Base-by-base conservation (phyloP, 2,888 invertebrate species). In the Baronia brevicornis region DNA sequence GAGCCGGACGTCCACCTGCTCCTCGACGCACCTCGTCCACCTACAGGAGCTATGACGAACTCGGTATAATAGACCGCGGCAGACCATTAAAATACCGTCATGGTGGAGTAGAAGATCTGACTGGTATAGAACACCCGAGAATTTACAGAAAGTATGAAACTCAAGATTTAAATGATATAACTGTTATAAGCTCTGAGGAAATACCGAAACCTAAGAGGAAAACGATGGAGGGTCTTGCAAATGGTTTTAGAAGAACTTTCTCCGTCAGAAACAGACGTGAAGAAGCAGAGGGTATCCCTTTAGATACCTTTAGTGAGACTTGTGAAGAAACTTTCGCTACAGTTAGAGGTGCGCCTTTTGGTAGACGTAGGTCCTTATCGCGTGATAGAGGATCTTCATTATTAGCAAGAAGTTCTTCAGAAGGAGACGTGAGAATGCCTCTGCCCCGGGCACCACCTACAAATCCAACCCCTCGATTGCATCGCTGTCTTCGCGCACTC, bases 401-500 rank as follows among this genome's bases (percentile, higher is more conserved):
- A 46, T 66, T 91, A 47, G 87, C 86, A 31, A 82, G 91, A 43
- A 91, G 91, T 64, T 89, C 89, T 41, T 92, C 91, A 12, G 92
- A 92, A 56, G 90, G 91, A 4, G 91, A 91, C 62, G 80, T 92
- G 54, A 67, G 84, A 48, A 61, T 69, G 58, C 51, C 63, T 1
- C 59, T 51, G 0, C 74, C 80, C 1, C 70, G 77, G 3, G 69
- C 78, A 1, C 72, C 80, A 1, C 72, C 73, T 1, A 52, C 70
- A 7, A 68, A 77, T 18, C 84, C 85, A 36, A 54, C 73, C 3
- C 82, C 86, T 26, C 79, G 87, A 13, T 69, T 88, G 46, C 89
- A 90, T 69, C 90, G 90, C 67, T 92, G 91, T 67, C 89, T 91
- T 46, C 89, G 89, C 51, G 91, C 88, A 41, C 87, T 92, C 52